A percentile compares a stretch with the other conserved stretches of the same genome.
These are phyloP conservation scores for Ginglymostoma cirratum DNA, from an alignment of 2,113 vertebrate species.

Conservation along the genomic window DNA sequence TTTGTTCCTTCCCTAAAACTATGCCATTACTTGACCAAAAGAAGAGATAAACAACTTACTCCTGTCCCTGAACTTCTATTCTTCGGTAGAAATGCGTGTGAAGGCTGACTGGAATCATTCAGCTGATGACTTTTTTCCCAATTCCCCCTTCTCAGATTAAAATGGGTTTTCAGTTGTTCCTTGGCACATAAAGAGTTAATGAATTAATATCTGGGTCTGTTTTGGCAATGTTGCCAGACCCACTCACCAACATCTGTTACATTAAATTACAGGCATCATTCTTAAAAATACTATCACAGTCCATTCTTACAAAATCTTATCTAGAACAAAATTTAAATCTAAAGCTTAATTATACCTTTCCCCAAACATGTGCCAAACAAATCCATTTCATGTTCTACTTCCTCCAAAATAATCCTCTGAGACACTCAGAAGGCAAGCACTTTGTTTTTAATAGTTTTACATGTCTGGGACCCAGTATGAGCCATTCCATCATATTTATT, in stretches of 20 bases:
- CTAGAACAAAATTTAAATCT: background rate
- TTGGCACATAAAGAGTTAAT: conserved; percentile 12
- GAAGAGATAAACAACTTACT: background rate
- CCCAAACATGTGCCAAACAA: background rate
- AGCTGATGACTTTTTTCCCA: background rate
- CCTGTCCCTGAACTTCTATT: background rate
- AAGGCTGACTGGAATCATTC: background rate
- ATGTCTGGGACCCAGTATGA: background rate
- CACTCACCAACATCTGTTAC: background rate
- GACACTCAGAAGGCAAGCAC: conserved; percentile 6
- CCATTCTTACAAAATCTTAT: background rate
- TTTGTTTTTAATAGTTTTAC: conserved; percentile 30
- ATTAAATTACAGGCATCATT: conserved; percentile 21
- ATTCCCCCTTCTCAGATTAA: background rate
- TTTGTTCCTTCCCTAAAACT: background rate
- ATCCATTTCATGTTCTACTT: background rate
- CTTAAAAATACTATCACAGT: conserved; percentile 16
- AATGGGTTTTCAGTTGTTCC: background rate
- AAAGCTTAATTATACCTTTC: conserved; percentile 21
- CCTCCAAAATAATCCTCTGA: background rate
- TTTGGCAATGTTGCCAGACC: background rate
- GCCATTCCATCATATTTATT: conserved; percentile 41
- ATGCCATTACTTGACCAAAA: background rate
- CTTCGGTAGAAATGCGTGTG: background rate
- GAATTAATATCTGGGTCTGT: background rate